Conservation (phyloP, 2,888 invertebrate species). For the Perizoma affinitatum region DNA sequence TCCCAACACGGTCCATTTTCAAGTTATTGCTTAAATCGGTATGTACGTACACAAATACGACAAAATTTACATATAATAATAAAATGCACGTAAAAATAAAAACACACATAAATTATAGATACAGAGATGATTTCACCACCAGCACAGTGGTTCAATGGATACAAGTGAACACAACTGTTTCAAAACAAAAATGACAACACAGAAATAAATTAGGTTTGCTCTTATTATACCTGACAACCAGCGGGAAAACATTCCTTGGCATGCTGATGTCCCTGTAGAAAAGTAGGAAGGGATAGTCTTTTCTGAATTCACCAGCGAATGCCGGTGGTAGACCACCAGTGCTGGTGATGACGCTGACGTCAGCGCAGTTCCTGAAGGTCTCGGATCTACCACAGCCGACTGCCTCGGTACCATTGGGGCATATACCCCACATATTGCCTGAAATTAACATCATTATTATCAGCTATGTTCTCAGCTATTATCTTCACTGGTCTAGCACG, state of each 20-base stretch:
- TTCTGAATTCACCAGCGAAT: conserved; percentile 85
- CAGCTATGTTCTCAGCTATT: neutral
- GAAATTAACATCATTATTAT: conserved; percentile 28
- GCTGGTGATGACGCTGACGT: conserved; percentile 91
- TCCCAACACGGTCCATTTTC: too few relatives aligned
- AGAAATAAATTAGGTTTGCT: too few relatives aligned
- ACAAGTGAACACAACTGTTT: neutral
- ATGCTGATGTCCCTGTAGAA: conserved; percentile 90
- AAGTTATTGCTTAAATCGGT: too few relatives aligned
- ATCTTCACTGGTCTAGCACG: too few relatives aligned
- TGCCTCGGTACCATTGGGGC: conserved; percentile 93
- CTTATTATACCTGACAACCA: conserved; percentile 87
- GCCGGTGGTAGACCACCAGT: conserved; percentile 90
- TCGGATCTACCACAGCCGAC: conserved; percentile 96
- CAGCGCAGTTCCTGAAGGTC: conserved; percentile 96
- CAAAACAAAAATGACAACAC: neutral
- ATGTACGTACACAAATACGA: neutral
- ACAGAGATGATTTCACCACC: neutral
- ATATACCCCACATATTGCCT: conserved; percentile 96
- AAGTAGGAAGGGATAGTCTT: conserved; percentile 89
- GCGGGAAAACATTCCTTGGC: conserved; percentile 87
- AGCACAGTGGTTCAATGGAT: neutral
- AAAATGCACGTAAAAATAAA: conserved; percentile 1
- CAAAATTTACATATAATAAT: conserved; percentile 2
- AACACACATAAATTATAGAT: conserved; percentile 7